Evolutionary conservation across 2,888 invertebrate genomes (phyloP).

Genomic region (Eupithecia insigniata): DNA sequence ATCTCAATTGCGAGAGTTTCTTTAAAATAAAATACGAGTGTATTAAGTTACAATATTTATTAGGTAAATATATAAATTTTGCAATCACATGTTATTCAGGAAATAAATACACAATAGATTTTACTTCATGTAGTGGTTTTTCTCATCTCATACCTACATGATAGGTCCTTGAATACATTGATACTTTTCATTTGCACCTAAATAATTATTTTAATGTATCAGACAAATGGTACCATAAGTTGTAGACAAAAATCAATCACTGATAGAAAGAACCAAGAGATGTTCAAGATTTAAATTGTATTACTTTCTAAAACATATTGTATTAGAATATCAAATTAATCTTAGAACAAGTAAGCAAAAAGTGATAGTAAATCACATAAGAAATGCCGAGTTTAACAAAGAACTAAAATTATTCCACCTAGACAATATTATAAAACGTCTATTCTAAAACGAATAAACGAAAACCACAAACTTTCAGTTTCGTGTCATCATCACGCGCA

Average conservation of each 20-base stretch:
- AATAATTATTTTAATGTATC: background rate
- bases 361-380: background rate
- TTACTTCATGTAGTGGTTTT: slow-evolving; percentile 55
- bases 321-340: too few relatives aligned
- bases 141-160: slow-evolving; percentile 36
- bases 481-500: slow-evolving; percentile 54
- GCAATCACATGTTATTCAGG: slow-evolving; percentile 59
- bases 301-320: slow-evolving; percentile 16
- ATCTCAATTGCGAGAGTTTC: slow-evolving; percentile 1
- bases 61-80: slow-evolving; percentile 55
- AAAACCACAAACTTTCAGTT: slow-evolving; percentile 7
- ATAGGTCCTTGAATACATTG: background rate
- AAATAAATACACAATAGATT: slow-evolving; percentile 60
- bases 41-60: slow-evolving; percentile 56
- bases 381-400: background rate
- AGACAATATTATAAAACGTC: slow-evolving; percentile 39
- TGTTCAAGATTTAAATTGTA: slow-evolving; percentile 8
- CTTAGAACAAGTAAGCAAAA: background rate
- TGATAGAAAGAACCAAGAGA: slow-evolving; percentile 4
- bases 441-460: slow-evolving; percentile 79
- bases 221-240: slow-evolving; percentile 26
- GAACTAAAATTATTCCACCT: background rate
- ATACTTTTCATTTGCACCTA: slow-evolving; percentile 18
- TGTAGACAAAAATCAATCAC: background rate
- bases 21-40: slow-evolving; percentile 34